phyloP scores from a whole-genome alignment of 2,113 vertebrate species.

The Odocoileus hemionus region DNA sequence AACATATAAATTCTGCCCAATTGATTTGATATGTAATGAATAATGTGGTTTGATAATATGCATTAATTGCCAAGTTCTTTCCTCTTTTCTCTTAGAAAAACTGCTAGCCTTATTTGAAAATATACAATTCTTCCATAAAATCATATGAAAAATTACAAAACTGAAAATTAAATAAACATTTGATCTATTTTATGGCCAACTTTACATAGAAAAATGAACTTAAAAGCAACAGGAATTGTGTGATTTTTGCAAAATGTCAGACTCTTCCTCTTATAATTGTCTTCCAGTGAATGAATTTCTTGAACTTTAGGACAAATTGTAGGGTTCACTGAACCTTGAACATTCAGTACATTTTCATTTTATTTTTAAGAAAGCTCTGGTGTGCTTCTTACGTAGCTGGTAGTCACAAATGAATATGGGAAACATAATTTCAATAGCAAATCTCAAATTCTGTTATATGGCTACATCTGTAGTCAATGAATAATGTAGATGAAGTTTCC shows the following conservation, averaged over 20 bases:
- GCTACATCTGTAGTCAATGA: not conserved
- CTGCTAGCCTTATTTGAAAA: not conserved
- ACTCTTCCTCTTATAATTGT: slow-evolving; percentile 7
- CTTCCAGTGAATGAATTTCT: not conserved
- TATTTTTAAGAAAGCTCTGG: slow-evolving; percentile 1
- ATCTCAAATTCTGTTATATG: slow-evolving; percentile 31
- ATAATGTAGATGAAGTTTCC: slow-evolving; percentile 49
- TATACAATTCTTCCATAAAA: not conserved
- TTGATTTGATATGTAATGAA: not conserved
- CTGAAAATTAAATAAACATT: not conserved
- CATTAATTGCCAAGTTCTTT: not conserved
- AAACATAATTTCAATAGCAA: not conserved
- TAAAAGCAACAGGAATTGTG: not conserved
- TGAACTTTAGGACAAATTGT: not conserved
- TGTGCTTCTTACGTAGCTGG: not conserved
- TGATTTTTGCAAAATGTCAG: slow-evolving; percentile 43
- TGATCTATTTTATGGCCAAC: not conserved
- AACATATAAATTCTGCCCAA: not conserved
- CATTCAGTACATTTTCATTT: slow-evolving; percentile 20
- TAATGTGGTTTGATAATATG: not conserved
- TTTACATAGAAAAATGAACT: slow-evolving; percentile 15
- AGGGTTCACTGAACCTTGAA: slow-evolving; percentile 10
- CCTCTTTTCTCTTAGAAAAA: not conserved
- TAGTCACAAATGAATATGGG: not conserved
- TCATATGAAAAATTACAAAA: not conserved